Base-by-base conservation (phyloP, 2,797 vertebrate species). In the Tragopan temminckii region DNA sequence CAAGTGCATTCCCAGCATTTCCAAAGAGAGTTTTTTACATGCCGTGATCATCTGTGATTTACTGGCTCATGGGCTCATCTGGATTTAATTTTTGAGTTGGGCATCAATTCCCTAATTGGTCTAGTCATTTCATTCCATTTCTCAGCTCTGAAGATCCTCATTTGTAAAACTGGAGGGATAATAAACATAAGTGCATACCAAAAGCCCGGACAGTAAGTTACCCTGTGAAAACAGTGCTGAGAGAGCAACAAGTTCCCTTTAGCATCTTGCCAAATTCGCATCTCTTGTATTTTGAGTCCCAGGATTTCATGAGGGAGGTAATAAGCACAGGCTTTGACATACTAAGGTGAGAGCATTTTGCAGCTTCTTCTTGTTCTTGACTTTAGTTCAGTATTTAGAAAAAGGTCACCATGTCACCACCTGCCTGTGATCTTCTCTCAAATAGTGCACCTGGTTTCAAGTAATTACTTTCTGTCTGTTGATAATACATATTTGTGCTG, bases 61-160 rank as follows among this genome's bases (percentile, higher is more conserved):
- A 94, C 90, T 83, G 57, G 67, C 77, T 90, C 0, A 0, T 85
- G 85, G 77, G 66, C 45, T 83, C 25, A 21, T 93, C 84, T 96
- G 95, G 85, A 50, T 93, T 95, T 93, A 72, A 81, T 95, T 95
- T 94, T 77, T 85, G 29, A 48, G 63, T 74, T 90, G 91, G 85
- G 66, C 76, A 96, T 14, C 36, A 67, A 48, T 80, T 91, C 43
- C 27, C 79, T 84, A 77, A 84, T 79, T 85, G 53, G 52, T 94
- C 90, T 70, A 80, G 83, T 80, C 88, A 93, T 31, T 86, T 90
- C 64, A 67, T 87, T 94, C 71, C 68, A 75, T 86, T 90, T 94
- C 71, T 85, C 46, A 19, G 14, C 42, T 67, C 82, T 85, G 79
- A 80, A 82, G 17, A 27, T 68, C 38, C n/a, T 90, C 78, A 48